Conservation (phyloP, 2,113 vertebrate species). For the Tauraco erythrolophus region DNA sequence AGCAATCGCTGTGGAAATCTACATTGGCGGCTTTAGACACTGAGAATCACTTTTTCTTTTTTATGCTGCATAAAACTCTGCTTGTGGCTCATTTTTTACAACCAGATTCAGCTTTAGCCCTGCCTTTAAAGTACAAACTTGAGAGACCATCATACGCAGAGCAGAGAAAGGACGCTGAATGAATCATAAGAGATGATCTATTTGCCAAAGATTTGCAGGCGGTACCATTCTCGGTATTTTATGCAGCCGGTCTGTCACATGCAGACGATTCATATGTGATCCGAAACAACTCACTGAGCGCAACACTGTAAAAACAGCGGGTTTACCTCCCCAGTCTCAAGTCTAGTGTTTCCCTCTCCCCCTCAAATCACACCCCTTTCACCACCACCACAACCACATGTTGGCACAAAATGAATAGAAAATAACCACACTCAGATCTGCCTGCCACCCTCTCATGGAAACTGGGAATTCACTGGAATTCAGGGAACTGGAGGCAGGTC, state of each 20-base stretch:
- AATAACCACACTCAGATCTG: neutral
- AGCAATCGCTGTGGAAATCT: neutral
- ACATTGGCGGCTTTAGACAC: neutral
- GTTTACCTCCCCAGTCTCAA: neutral
- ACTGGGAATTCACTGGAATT: constrained; percentile 65
- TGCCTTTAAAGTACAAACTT: neutral
- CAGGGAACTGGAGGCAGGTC: constrained; percentile 14
- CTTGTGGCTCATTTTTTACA: neutral
- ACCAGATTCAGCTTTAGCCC: neutral
- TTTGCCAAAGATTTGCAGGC: neutral
- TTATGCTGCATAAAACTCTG: neutral
- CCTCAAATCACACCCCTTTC: neutral
- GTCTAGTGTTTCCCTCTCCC: neutral
- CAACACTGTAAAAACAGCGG: neutral
- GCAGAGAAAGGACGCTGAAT: neutral
- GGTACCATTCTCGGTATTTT: neutral
- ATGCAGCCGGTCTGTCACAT: neutral
- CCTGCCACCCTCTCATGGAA: neutral
- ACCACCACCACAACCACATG: neutral
- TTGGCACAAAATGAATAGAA: neutral
- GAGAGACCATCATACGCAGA: neutral
- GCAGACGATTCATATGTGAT: neutral
- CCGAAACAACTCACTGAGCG: neutral
- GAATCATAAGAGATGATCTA: neutral
- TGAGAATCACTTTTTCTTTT: neutral